phyloP scores from a whole-genome alignment of 2,888 invertebrate genomes.

The Cataglyphis rosenhaueri region DNA sequence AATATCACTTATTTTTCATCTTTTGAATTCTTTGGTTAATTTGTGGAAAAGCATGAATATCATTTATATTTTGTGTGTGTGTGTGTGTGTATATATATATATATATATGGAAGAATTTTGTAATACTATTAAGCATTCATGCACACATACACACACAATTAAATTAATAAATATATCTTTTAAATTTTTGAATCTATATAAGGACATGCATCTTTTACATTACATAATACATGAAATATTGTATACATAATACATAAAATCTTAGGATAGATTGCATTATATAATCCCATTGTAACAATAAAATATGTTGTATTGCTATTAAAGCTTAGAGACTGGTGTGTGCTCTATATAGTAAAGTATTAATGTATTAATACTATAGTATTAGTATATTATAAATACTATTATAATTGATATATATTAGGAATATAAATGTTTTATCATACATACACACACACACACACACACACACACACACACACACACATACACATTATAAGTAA shows the following conservation, averaged over 20 bases:
- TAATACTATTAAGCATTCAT: constrained; percentile 19
- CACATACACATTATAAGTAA: too few relatives aligned
- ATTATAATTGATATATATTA: not conserved
- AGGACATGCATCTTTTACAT: not conserved
- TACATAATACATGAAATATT: not conserved
- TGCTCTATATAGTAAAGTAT: constrained; percentile 7
- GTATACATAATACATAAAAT: not conserved
- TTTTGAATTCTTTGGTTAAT: constrained; percentile 20
- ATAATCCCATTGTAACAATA: constrained; percentile 34
- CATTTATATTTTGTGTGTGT: not conserved
- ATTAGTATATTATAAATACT: constrained; percentile 1
- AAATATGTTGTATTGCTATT: constrained; percentile 47
- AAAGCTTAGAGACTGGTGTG: constrained; percentile 43
- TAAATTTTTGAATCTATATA: not conserved
- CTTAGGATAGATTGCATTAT: not conserved
- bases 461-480: too few relatives aligned
- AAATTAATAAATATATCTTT: constrained; percentile 29
- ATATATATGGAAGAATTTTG: constrained; percentile 2
- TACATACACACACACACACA: not conserved
- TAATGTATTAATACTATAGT: not conserved
- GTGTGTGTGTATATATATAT: not conserved
- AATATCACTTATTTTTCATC: not conserved
- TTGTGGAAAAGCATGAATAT: not conserved
- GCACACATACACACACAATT: not conserved
- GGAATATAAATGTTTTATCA: not conserved